Base-by-base conservation (phyloP, 2,888 invertebrate species). In the Drepana falcataria region DNA sequence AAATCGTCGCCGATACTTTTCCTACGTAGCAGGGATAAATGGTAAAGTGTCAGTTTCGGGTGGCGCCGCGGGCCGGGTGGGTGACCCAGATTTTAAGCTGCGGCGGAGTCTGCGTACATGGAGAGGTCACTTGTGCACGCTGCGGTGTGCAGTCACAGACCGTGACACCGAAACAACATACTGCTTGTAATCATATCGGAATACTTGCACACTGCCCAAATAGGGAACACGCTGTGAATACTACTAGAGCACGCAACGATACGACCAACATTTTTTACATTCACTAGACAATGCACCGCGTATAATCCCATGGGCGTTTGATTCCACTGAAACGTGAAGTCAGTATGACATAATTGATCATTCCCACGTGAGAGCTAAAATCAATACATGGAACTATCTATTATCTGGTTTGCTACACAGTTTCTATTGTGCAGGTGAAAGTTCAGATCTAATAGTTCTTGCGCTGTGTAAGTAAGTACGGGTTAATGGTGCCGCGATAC, bases 361-460 rank as follows among this genome's bases (percentile, higher is more conserved):
- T 74, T 81, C 81, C 68, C 81, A 82, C 77, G 75, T 72, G 65
- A 61, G 59, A 58, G 58, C 63, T 73, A 72, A 65, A 75, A 76
- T 67, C 71, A 56, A 75, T 74, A 64, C 61, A 59, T 55, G 56
- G 53, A 59, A 64, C 56, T 40, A 52, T 51, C 37, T 62, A 59
- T 60, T 64, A 65, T 56, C 56, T 55, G 66, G 73, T 72, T 78
- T 75, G 82, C 80, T 75, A 71, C 71, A 69, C 63, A 57, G 60
- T 58, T 63, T 66, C 75, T 68, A 86, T 85, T 81, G 79, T 81
- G 64, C 64, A 66, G 83, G 89, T 87, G 88, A 90, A 90, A 90
- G 90, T 88, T 86, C 82, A 80, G 59, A 65, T 62, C 59, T 68
- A 66, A 67, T 68, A 64, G 63, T 54, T 59, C 64, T 67, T 55